Base-by-base conservation (phyloP, 2,797 vertebrate genomes). In the Sardinella longiceps region DNA sequence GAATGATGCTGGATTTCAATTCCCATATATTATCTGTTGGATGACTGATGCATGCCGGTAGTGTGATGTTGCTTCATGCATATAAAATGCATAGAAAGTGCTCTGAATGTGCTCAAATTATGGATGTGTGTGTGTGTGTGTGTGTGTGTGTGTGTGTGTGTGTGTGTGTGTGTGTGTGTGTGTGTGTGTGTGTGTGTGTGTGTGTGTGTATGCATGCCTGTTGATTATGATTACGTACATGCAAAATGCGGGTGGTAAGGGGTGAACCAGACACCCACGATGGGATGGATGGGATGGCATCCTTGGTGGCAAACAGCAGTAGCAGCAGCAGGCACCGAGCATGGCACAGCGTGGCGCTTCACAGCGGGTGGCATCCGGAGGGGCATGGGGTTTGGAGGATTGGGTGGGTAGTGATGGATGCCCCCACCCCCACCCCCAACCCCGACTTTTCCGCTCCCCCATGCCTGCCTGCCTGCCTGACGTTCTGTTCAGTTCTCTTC, bases 401-500 rank as follows among this genome's bases (percentile, higher is more conserved):
- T 12, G 66, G 15, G 66, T 5, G 15, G 66, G 33, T 37, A 37
- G 28, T 20, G 30, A 74, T 37, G 15, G 63, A 74, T 39, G 66
- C 66, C 30, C 14, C 66, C 33, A 3, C 25, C 33, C 66, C 66
- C 20, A 33, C 66, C 30, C 14, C 66, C 33, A 3, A 33, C 33
- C 66, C 66, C 20, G 14, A 4, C 33, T 5, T 28, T 30, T 39
- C 30, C 14, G 5, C 66, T 74, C 30, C 83, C 1, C 10, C 63
- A 43, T 87, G 86, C 88, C 86, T 80, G 85, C 12, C 86, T 89
- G 83, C 84, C 88, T 85, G 82, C 87, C 86, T 33, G 82, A 45
- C 85, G 10, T 30, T 66, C 25, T 66, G 60, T 88, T 5, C 46
- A 48, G 51, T 20, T 58, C 56, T 58, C 23, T 58, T 88, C 85